Percentiles rank a stretch among this genome's conserved stretches.
Evolutionary conservation across 2,113 vertebrate species (phyloP).

Genomic region (Thunnus thynnus): DNA sequence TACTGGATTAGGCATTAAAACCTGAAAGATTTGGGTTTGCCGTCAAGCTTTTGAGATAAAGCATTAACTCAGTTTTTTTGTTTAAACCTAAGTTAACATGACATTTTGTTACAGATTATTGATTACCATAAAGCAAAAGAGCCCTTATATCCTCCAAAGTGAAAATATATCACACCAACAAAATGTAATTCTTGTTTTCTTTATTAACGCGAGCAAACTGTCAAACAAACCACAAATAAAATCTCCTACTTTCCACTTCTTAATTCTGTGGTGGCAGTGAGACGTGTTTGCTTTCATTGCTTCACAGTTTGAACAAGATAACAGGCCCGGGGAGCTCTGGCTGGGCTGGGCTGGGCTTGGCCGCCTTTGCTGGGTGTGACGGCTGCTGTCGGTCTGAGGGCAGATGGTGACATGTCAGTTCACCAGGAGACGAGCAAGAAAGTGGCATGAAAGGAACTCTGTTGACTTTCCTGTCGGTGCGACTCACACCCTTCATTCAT

Average conservation of each 20-base stretch:
- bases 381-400: background rate
- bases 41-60: slow-evolving; percentile 35
- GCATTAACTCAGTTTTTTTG: slow-evolving; percentile 39
- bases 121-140: background rate
- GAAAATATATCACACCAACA: background rate
- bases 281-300: slow-evolving; percentile 59
- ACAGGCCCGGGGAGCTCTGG: slow-evolving; percentile 13
- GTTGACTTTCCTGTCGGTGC: slow-evolving; percentile 44
- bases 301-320: slow-evolving; percentile 70
- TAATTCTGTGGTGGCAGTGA: background rate
- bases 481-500: slow-evolving; percentile 60
- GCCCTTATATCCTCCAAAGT: background rate
- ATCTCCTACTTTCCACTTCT: background rate
- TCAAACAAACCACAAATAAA: slow-evolving; percentile 7
- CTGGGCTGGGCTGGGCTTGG: background rate
- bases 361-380: slow-evolving; percentile 22
- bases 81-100: slow-evolving; percentile 5
- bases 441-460: slow-evolving; percentile 36
- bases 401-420: slow-evolving; percentile 29
- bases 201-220: background rate
- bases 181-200: background rate
- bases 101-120: background rate
- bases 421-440: slow-evolving; percentile 8
- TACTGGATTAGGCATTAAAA: slow-evolving; percentile 20
- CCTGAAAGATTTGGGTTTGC: slow-evolving; percentile 9